A percentile compares a stretch with the other conserved stretches of the same genome.
Conservation (phyloP, 2,113 vertebrate species). For the Clarias magur region DNA sequence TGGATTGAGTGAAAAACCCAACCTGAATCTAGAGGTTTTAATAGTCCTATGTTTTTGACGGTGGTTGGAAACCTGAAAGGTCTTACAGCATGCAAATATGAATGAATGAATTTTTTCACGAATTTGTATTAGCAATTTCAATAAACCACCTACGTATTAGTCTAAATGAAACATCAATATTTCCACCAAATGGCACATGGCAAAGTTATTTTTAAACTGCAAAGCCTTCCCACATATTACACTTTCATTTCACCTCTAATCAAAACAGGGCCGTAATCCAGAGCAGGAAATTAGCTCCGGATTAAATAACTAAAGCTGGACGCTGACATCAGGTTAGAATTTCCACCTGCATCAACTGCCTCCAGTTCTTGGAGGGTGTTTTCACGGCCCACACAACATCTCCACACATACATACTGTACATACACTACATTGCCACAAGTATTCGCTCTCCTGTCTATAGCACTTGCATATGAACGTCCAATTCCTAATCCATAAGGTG, state of each 20-base stretch:
- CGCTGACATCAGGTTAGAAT: conserved; percentile 18
- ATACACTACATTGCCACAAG: too few relatives aligned
- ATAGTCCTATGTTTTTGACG: background rate
- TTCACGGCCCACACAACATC: background rate
- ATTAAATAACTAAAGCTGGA: conserved; percentile 38
- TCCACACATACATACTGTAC: background rate
- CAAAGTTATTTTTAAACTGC: background rate
- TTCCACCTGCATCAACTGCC: conserved; percentile 18
- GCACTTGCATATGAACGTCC: too few relatives aligned
- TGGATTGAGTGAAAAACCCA: background rate
- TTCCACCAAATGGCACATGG: background rate
- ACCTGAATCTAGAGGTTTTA: background rate
- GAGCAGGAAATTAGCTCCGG: conserved; percentile 40
- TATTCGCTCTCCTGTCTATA: too few relatives aligned
- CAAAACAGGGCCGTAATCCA: conserved; percentile 50
- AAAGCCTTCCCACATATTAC: conserved; percentile 42
- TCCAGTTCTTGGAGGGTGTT: conserved; percentile 26
- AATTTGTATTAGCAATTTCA: background rate
- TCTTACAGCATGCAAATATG: background rate
- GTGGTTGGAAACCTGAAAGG: background rate
- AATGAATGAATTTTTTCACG: background rate
- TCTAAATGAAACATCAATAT: background rate
- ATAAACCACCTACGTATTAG: background rate
- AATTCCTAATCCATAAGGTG: too few relatives aligned
- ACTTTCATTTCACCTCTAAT: conserved; percentile 54